Conservation (phyloP, 2,797 vertebrate genomes). For the Hirundo rustica region DNA sequence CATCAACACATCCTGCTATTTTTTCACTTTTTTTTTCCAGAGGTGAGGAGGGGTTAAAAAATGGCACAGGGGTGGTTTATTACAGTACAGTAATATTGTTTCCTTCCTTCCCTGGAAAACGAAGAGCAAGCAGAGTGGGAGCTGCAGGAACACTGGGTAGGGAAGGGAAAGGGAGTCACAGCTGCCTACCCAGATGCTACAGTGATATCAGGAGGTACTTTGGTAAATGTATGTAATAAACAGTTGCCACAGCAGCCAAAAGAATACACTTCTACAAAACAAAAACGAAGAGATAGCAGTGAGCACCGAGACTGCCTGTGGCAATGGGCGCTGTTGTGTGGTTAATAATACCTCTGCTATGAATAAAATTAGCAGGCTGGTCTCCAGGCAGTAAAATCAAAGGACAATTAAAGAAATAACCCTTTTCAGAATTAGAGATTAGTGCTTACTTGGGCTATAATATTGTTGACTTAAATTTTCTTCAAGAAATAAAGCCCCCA, state of each 20-base stretch:
- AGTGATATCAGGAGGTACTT: constrained; percentile 25
- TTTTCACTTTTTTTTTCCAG: not conserved
- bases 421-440: not conserved
- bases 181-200: constrained; percentile 48
- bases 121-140: not conserved
- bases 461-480: not conserved
- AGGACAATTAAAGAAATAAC: constrained; percentile 38
- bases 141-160: not conserved
- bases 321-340: constrained; percentile 27
- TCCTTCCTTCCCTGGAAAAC: not conserved
- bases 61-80: not conserved
- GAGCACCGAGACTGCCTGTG: constrained; percentile 15
- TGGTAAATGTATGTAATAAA: constrained; percentile 59
- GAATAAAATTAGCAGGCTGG: constrained; percentile 41
- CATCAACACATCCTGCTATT: not conserved
- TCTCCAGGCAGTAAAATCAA: constrained; percentile 37
- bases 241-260: constrained; percentile 63
- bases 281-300: not conserved
- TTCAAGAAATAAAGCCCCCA: not conserved
- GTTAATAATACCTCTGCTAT: constrained; percentile 38
- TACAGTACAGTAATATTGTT: not conserved
- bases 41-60: not conserved
- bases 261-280: constrained; percentile 33
- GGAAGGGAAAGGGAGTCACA: constrained; percentile 17
- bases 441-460: not conserved